Percentiles rank a stretch among this genome's conserved stretches.
These are phyloP conservation scores for Picus viridis DNA, from an alignment of 2,797 vertebrate species.

Conservation along the genomic window DNA sequence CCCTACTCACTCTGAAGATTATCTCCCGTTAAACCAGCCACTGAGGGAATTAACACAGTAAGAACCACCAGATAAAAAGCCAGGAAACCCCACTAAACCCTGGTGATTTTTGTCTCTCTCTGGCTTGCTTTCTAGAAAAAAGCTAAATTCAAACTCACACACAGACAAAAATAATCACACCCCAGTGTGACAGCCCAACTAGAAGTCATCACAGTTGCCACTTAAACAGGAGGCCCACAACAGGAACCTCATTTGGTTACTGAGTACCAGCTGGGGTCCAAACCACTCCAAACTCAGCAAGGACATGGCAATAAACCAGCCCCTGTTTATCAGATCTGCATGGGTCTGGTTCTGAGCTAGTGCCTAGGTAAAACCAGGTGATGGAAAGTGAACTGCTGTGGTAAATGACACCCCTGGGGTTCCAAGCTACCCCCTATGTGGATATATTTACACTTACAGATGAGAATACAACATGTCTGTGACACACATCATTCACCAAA, in stretches of 20 bases:
- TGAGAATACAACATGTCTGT: too few relatives aligned
- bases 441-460: fast-evolving
- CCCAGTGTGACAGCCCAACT: neutral
- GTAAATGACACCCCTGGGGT: neutral
- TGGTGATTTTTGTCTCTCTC: too few relatives aligned
- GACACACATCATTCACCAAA: neutral
- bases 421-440: fast-evolving
- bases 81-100: neutral
- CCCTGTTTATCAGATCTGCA: neutral
- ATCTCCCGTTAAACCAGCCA: neutral
- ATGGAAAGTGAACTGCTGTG: neutral
- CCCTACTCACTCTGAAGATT: too few relatives aligned
- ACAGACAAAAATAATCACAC: neutral
- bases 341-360: neutral
- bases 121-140: neutral
- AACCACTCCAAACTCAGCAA: neutral
- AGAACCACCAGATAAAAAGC: neutral
- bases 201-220: neutral
- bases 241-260: neutral
- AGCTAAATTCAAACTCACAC: neutral
- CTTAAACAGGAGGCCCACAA: neutral
- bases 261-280: neutral
- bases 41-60: neutral
- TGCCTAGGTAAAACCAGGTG: neutral
- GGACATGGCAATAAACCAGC: neutral